These are phyloP conservation scores for Ophioderma brevispina DNA, from an alignment of 35 echinoderm and acorn worm species.

Conservation along the genomic window DNA sequence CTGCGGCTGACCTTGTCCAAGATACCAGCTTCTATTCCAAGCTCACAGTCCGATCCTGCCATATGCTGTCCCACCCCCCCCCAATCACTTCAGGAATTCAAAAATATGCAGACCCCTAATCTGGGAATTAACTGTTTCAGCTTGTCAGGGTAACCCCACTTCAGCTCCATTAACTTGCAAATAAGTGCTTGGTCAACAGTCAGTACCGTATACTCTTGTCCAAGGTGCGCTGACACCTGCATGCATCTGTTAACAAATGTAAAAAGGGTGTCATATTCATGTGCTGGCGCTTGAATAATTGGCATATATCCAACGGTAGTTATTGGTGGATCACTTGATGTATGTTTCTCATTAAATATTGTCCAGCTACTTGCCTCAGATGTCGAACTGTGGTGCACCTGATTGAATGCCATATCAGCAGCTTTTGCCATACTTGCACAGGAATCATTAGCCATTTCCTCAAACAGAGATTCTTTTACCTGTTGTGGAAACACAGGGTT, in stretches of 20 bases:
- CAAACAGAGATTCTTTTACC: constrained; percentile 4
- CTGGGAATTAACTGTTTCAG: too few species aligned
- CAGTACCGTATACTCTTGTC: constrained; percentile 35
- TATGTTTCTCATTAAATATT: constrained; percentile 43
- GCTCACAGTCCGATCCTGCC: constrained; percentile 1
- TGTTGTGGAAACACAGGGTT: neutral
- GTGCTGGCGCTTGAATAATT: constrained; percentile 43
- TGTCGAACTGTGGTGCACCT: neutral
- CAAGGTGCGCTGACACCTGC: constrained; percentile 11
- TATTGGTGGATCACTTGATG: neutral
- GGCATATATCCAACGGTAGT: constrained; percentile 43
- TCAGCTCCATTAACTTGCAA: constrained; percentile 58
- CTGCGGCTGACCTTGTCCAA: constrained; percentile 4
- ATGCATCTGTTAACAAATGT: constrained; percentile 42
- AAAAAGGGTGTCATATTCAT: constrained; percentile 48
- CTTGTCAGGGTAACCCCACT: too few species aligned
- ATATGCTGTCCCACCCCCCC: constrained; percentile 75
- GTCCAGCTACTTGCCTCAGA: constrained; percentile 16
- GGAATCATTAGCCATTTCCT: neutral
- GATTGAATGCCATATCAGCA: constrained; percentile 28
- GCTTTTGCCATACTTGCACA: constrained; percentile 3
- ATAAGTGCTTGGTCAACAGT: constrained; percentile 61
- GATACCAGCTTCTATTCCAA: constrained; percentile 29
- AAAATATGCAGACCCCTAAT: constrained; percentile 37
- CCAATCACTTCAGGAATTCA: constrained; percentile 52